Evolutionary conservation across 2,888 invertebrate species (phyloP), one percentile per base, ranked within the genome.

Genomic region (Oscheius sp.): DNA sequence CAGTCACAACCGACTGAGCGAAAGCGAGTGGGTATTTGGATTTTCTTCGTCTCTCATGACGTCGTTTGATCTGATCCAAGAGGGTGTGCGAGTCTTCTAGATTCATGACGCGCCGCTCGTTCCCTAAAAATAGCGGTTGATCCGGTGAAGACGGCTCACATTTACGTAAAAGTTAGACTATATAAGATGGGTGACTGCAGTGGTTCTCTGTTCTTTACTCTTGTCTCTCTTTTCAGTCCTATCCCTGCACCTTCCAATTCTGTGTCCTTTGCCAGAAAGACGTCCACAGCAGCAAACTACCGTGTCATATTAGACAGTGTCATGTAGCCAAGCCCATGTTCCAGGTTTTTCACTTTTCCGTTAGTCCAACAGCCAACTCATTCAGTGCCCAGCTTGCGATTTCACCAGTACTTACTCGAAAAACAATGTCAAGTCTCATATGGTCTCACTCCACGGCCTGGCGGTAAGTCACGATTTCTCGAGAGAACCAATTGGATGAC

Each of bases 311-410:
- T 63, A 81, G 88, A 2, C 88, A 88, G 76, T 87, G 86, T 65
- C 88, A 88, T 75, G 87, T 88, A 48, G 86, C 87, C 21, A 87
- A 87, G 73, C 88, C 88, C 11, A 88, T 88, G 88, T 88, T 88
- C 79, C 68, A 65, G 65, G 65, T 65, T 2, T 33, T 37, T 11
- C 37, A 2, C 33, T 83, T 83, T 73, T 3, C 75, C 55, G 11
- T 10, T 32, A 29, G 33, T 10, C 29, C 21, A 29, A 57, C 32
- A 53, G 13, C 1, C 53, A 4, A 21, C 21, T 59, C 29, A 37
- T 65, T 65, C 86, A 86, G 77, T 88, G 88, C 71, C 88, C 88
- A 1, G 85, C 85, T 13, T 88, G 88, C 76, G 88, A 88, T 79
- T 88, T 88, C 78, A 87, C 88, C 11, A 86, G 86, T 9, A 88